phyloP scores from a whole-genome alignment of 2,888 invertebrate genomes.

The Idaea straminata region DNA sequence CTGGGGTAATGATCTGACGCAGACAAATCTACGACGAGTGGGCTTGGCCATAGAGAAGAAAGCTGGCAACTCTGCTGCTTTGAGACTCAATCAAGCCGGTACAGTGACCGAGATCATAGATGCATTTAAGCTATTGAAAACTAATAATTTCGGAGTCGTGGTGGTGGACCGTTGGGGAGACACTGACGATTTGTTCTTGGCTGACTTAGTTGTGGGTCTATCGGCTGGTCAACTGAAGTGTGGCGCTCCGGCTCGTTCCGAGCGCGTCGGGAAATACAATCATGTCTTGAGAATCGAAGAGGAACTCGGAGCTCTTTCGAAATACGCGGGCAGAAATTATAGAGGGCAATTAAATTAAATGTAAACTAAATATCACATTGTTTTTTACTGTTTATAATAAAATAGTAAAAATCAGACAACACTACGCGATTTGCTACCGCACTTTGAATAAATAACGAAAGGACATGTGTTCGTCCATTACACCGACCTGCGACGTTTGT shows the following conservation, averaged over 20 bases:
- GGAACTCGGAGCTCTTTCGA: conserved; percentile 93
- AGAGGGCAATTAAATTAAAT: conserved; percentile 74
- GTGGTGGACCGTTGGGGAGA: conserved; percentile 89
- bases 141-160: conserved; percentile 93
- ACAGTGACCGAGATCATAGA: conserved; percentile 97
- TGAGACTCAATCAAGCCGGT: conserved; percentile 99
- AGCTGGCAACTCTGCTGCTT: conserved; percentile 94
- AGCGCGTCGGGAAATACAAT: conserved; percentile 98
- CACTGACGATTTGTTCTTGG: conserved; percentile 98
- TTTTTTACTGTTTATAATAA: too few species aligned
- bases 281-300: conserved; percentile 98
- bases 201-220: conserved; percentile 98
- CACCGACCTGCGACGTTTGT: too few species aligned
- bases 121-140: conserved; percentile 94
- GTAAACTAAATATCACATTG: too few species aligned
- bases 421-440: too few species aligned
- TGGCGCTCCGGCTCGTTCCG: conserved; percentile 97
- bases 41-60: conserved; percentile 95
- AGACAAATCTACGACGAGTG: conserved; percentile 93
- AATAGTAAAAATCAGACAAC: too few species aligned
- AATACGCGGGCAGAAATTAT: conserved; percentile 97
- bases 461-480: too few species aligned
- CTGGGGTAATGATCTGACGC: conserved; percentile 97
- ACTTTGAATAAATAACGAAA: too few species aligned
- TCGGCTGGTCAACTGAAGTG: conserved; percentile 99